Conservation (phyloP, 2,888 invertebrate genomes). For the Cryptophagus acutangulus region DNA sequence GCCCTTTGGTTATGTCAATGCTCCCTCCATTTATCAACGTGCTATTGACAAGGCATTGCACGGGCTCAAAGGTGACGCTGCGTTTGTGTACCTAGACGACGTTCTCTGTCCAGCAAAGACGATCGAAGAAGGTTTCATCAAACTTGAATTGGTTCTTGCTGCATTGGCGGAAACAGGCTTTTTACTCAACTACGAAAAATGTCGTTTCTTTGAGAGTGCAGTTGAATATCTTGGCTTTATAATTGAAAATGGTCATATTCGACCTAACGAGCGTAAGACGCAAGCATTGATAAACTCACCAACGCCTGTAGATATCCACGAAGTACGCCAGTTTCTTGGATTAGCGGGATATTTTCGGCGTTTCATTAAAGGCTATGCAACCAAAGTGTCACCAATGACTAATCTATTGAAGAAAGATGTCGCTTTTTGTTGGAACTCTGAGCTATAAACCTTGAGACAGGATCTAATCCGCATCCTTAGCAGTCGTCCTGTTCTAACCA, state of each 20-base stretch:
- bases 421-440: too few relatives aligned
- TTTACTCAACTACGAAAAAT: conserved; percentile 21
- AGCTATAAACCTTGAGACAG: too few relatives aligned
- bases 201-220: conserved; percentile 18
- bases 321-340: too few relatives aligned
- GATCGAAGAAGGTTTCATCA: conserved; percentile 20
- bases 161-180: conserved; percentile 20
- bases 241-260: conserved; percentile 16
- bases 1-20: too few relatives aligned
- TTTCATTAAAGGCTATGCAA: too few relatives aligned
- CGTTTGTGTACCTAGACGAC: conserved; percentile 25
- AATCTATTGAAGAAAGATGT: too few relatives aligned
- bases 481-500: too few relatives aligned
- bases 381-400: too few relatives aligned
- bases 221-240: conserved; percentile 25
- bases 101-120: conserved; percentile 20
- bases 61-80: conserved; percentile 18
- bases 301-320: conserved; percentile 21
- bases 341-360: too few relatives aligned
- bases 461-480: too few relatives aligned
- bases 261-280: conserved; percentile 22
- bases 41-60: too few relatives aligned
- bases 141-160: conserved; percentile 19
- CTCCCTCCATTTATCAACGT: too few relatives aligned
- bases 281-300: conserved; percentile 18